These are phyloP conservation scores for Zaprionus bogoriensis DNA, from an alignment of 2,888 invertebrate genomes.

Conservation along the genomic window DNA sequence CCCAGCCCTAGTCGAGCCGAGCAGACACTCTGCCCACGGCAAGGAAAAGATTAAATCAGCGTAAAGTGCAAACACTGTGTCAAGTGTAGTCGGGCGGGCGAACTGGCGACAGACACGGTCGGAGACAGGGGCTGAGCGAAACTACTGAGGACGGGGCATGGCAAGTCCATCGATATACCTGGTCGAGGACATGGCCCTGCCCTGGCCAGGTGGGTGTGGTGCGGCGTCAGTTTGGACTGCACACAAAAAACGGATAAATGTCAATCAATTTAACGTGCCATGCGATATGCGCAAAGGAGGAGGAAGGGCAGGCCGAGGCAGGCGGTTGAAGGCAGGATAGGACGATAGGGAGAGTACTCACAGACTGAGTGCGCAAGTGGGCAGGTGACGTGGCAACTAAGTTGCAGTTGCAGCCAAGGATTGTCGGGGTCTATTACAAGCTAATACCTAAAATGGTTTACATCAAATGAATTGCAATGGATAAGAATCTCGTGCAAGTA, in stretches of 20 bases:
- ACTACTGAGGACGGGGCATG: slow-evolving; percentile 20
- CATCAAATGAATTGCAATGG: not conserved
- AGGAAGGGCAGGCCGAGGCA: not conserved
- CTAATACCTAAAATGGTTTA: not conserved
- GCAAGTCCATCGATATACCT: slow-evolving; percentile 49
- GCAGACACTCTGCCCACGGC: slow-evolving; percentile 50
- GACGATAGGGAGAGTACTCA: not conserved
- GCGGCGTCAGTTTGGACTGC: slow-evolving; percentile 15
- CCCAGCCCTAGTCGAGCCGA: slow-evolving; percentile 19
- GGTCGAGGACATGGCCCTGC: slow-evolving; percentile 11
- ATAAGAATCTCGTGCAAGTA: not conserved
- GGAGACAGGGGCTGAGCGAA: slow-evolving; percentile 2
- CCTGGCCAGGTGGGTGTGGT: slow-evolving; percentile 13
- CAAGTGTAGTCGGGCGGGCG: slow-evolving; percentile 50
- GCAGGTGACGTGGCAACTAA: not conserved
- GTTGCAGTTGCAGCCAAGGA: not conserved
- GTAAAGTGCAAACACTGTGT: slow-evolving; percentile 70
- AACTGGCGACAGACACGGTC: slow-evolving; percentile 8
- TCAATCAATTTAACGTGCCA: slow-evolving; percentile 66
- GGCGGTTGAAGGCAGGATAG: not conserved
- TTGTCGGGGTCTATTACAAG: not conserved
- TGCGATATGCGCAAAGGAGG: slow-evolving; percentile 42
- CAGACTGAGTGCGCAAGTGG: not conserved
- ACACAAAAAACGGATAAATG: slow-evolving; percentile 59
- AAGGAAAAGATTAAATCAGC: slow-evolving; percentile 67